phyloP scores from a whole-genome alignment of 2,888 invertebrate species.

The Nymphalis c-album region DNA sequence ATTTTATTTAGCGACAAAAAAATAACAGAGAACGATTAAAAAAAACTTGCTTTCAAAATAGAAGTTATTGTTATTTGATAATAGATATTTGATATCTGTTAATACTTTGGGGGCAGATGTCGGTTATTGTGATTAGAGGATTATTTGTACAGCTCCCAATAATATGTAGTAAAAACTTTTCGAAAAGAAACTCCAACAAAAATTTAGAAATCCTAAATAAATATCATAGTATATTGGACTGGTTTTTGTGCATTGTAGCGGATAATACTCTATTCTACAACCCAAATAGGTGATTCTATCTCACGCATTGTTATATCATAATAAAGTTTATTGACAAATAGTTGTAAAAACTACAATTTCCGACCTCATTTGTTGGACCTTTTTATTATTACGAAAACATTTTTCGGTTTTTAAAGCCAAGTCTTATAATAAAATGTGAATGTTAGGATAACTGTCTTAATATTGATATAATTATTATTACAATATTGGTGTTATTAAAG shows the following conservation, averaged over 20 bases:
- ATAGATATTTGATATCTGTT: no score
- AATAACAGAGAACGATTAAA: no score
- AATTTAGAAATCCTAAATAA: conserved; percentile 27
- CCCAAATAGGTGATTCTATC: conserved; percentile 27
- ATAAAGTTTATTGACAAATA: conserved; percentile 29
- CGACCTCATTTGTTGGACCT: conserved; percentile 30
- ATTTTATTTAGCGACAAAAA: no score
- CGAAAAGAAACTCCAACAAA: conserved; percentile 15
- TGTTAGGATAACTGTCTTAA: no score
- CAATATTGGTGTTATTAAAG: no score
- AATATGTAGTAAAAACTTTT: not conserved
- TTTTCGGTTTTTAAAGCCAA: not conserved
- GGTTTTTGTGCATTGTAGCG: conserved; percentile 15
- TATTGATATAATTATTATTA: no score
- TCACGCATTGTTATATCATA: conserved; percentile 25
- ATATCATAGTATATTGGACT: conserved; percentile 13
- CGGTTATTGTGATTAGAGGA: not conserved
- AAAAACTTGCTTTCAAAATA: no score
- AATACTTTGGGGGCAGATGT: no score
- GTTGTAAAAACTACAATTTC: conserved; percentile 32
- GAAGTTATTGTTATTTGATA: no score
- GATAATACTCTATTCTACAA: conserved; percentile 19
- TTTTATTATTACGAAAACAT: conserved; percentile 10
- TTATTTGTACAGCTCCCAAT: not conserved
- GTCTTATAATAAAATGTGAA: no score